Percentiles rank a stretch among this genome's conserved stretches.
phyloP scores from a whole-genome alignment of 1,140 invertebrate species.

The Eriocheir sinensis region DNA sequence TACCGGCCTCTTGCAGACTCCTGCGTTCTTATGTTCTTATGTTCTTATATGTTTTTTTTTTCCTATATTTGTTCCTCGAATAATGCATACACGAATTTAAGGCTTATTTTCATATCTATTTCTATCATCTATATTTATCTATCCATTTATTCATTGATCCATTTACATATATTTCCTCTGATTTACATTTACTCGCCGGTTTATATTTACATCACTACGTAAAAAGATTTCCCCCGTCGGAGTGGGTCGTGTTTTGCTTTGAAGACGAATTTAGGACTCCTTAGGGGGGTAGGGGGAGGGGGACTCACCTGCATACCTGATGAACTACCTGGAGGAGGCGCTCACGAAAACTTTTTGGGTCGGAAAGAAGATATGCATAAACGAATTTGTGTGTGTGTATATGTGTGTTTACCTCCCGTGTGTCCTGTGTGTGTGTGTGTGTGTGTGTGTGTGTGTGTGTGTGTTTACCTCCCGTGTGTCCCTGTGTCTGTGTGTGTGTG shows the following conservation, averaged over 20 bases:
- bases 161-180: neutral
- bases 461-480: neutral
- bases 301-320: neutral
- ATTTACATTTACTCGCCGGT: neutral
- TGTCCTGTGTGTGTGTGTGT: constrained; percentile 23
- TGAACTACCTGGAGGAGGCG: neutral
- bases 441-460: constrained; percentile 14
- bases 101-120: neutral
- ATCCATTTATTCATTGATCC: too few species aligned
- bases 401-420: too few species aligned
- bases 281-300: too few species aligned
- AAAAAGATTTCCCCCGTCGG: neutral
- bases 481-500: neutral
- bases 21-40: too few species aligned
- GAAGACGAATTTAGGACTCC: neutral
- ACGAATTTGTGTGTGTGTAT: neutral
- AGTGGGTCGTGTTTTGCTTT: neutral
- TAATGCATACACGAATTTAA: too few species aligned
- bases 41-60: too few species aligned
- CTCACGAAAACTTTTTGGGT: neutral
- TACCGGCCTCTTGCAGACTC: too few species aligned
- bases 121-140: neutral
- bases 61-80: too few species aligned
- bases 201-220: neutral
- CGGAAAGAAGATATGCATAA: neutral